A percentile compares a stretch with the other conserved stretches of the same genome.
Conservation (phyloP, 2,113 vertebrate species). For the Sitta europaea region DNA sequence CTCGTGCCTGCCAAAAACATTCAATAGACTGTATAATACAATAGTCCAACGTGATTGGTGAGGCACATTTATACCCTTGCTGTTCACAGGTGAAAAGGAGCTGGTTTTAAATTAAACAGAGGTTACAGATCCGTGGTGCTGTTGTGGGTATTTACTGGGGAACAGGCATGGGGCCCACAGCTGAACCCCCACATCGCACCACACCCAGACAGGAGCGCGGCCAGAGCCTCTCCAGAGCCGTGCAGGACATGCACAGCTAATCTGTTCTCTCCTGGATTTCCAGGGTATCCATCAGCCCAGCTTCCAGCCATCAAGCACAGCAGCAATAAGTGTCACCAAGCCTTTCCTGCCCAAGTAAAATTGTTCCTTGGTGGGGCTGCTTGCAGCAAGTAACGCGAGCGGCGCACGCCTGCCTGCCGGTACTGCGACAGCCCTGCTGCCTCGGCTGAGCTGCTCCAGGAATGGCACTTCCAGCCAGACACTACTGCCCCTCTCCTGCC, state of each 20-base stretch:
- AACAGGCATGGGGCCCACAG: neutral
- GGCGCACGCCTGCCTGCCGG: accelerated
- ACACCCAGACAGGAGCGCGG: neutral
- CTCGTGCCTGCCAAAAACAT: constrained; percentile 70
- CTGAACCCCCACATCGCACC: neutral
- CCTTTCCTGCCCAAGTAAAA: constrained; percentile 3
- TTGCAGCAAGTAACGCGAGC: neutral
- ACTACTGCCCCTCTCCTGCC: neutral
- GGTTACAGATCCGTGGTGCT: neutral
- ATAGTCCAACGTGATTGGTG: constrained; percentile 66
- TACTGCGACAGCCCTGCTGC: neutral
- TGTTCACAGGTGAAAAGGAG: constrained; percentile 68
- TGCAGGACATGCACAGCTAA: neutral
- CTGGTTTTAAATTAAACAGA: constrained; percentile 61
- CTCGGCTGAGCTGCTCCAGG: neutral
- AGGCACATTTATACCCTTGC: constrained; percentile 58
- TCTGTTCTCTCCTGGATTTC: constrained; percentile 20
- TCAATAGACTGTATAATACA: constrained; percentile 70
- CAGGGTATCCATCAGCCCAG: constrained; percentile 39
- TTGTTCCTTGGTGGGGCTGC: neutral
- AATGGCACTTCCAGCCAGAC: neutral
- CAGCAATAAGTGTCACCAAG: constrained; percentile 25
- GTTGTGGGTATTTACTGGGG: neutral
- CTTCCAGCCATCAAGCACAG: neutral
- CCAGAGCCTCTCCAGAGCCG: neutral